Base-by-base conservation (phyloP, 2,888 invertebrate species). In the Cheilosia soror region DNA sequence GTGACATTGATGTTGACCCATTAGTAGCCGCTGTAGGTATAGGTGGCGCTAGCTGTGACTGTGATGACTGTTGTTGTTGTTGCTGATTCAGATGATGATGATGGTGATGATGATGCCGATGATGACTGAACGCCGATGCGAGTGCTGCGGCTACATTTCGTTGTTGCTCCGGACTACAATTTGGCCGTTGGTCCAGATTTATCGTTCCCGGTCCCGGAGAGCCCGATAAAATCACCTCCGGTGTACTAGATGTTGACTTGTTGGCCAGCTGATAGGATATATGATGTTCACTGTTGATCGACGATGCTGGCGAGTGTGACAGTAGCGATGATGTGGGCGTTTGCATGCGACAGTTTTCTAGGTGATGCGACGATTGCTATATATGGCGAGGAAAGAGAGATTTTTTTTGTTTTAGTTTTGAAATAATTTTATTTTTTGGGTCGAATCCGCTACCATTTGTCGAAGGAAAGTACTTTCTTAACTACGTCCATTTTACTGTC, bases 211-310 rank as follows among this genome's bases (percentile, higher is more conserved):
- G 72, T 1, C 57, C 80, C 5, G 84, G 80, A 0, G 84, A 84
- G 4, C 31, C 65, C 5, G 84, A 60, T 4, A 80, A 31, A 9
- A 76, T 65, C 2, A 84, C 75, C 4, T 84, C 84, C 2, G 84
- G 84, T 9, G 84, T 84, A 31, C 84, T 84, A 0, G 80, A 80
- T 49, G 75, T 49, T 20, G 84, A 79, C 37, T 84, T 84, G 47
- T 44, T 84, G 6, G 69, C 58, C 51, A 71, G 5, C 11, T 79
- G 78, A 58, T 58, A 84, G n/a, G 84, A 47, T 2, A 76, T 55
- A 33, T 84, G 80, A 9, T 79, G 69, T 37, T 84, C 84, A 9
- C 84, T 84, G 47, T 69, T 80, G 40, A 76, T 76, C 9, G 84
- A 84, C 9, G 84, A 84, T 47, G 76, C 65, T 29, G 84, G 84